phyloP scores from a whole-genome alignment of 1,140 invertebrate genomes.

The Drosophila nasuta region DNA sequence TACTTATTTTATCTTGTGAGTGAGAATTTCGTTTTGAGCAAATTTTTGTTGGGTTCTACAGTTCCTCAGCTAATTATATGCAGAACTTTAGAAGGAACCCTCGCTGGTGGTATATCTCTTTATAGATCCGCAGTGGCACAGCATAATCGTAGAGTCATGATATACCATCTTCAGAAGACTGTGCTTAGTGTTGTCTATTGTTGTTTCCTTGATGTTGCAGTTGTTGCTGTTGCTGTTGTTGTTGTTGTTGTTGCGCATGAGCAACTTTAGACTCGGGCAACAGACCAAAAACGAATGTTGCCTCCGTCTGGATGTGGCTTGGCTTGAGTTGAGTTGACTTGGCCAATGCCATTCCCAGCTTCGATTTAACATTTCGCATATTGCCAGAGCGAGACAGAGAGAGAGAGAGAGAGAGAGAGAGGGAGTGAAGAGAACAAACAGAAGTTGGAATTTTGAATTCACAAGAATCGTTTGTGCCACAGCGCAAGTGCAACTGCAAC shows the following conservation, averaged over 20 bases:
- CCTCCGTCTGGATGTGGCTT: slow-evolving; percentile 8
- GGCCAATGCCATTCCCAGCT: slow-evolving; percentile 19
- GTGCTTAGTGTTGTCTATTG: slow-evolving; percentile 53
- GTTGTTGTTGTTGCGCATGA: slow-evolving; percentile 75
- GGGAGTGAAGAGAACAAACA: not conserved
- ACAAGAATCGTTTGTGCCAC: slow-evolving; percentile 53
- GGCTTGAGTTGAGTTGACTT: not conserved
- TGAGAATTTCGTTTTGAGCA: no score
- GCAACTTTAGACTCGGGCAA: slow-evolving; percentile 42
- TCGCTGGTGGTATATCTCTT: not conserved
- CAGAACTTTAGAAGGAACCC: slow-evolving; percentile 7
- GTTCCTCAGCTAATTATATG: not conserved
- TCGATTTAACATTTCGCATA: slow-evolving; percentile 60
- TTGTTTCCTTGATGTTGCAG: slow-evolving; percentile 35
- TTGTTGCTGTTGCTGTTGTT: slow-evolving; percentile 34
- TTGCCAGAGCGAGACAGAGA: slow-evolving; percentile 19
- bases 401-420: not conserved
- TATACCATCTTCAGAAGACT: slow-evolving; percentile 31
- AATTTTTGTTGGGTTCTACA: not conserved
- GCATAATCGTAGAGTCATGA: slow-evolving; percentile 12
- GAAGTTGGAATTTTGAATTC: slow-evolving; percentile 59
- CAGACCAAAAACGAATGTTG: slow-evolving; percentile 33
- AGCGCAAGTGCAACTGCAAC: slow-evolving; percentile 51
- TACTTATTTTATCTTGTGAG: no score
- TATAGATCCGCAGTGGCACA: slow-evolving; percentile 13